A percentile compares a stretch with the other conserved stretches of the same genome.
Evolutionary conservation across 2,797 vertebrate species (phyloP).

Genomic region (Sphenopsis melanotis): DNA sequence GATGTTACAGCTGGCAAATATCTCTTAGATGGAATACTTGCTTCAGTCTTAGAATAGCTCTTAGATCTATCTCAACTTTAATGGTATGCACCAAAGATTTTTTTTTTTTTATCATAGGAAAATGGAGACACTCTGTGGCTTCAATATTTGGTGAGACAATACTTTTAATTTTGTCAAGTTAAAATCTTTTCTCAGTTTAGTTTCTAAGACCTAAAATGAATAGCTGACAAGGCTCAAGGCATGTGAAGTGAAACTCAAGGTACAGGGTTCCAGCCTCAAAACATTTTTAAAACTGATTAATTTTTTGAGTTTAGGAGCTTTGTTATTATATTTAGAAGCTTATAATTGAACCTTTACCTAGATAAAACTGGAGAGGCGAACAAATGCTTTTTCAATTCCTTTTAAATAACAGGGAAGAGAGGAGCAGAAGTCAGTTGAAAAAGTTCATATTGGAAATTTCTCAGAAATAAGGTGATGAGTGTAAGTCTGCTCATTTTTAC

Average conservation of each 20-base stretch:
- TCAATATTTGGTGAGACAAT: neutral
- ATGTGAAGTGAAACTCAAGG: neutral
- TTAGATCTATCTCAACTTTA: neutral
- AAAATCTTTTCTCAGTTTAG: neutral
- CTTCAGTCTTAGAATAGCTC: neutral
- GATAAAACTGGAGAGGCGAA: neutral
- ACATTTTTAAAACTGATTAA: neutral
- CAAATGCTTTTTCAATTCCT: neutral
- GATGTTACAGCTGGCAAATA: neutral
- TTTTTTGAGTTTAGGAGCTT: neutral
- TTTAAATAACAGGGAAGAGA: neutral
- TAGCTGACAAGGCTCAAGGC: neutral
- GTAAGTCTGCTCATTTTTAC: neutral
- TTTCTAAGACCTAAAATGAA: neutral
- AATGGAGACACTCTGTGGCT: neutral
- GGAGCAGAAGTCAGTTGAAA: neutral
- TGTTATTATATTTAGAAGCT: neutral
- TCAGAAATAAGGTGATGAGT: neutral
- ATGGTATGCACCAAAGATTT: accelerated
- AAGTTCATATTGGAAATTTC: neutral
- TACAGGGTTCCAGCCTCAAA: neutral
- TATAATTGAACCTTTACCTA: neutral
- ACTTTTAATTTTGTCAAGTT: neutral
- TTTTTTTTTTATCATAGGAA: neutral
- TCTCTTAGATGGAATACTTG: neutral